Conservation (phyloP, 2,888 invertebrate species). For the Tipula unca region DNA sequence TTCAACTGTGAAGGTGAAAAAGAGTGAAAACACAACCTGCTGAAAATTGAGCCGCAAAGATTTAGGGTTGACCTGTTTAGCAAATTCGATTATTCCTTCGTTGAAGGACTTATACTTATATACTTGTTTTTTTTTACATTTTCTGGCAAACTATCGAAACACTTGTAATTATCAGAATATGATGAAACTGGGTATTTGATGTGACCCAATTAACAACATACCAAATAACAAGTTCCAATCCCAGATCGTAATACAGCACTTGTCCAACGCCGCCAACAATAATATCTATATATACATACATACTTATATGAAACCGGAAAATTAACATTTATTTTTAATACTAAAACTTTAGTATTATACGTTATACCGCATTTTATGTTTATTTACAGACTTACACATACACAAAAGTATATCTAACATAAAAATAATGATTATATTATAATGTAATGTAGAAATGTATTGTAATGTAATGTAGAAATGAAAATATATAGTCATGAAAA, state of each 20-base stretch:
- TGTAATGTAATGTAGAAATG: not conserved
- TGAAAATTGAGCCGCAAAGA: too few relatives aligned
- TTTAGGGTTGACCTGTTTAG: too few relatives aligned
- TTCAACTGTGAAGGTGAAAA: too few relatives aligned
- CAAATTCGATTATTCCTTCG: too few relatives aligned
- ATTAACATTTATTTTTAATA: not conserved
- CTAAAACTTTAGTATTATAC: not conserved
- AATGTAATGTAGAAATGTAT: not conserved
- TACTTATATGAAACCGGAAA: not conserved
- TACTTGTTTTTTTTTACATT: too few relatives aligned
- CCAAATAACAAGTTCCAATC: not conserved
- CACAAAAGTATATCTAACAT: not conserved
- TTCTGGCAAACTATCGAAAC: too few relatives aligned
- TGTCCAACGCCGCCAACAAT: not conserved
- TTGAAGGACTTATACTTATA: too few relatives aligned
- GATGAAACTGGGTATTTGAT: too few relatives aligned
- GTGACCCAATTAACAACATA: not conserved
- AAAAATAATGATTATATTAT: not conserved
- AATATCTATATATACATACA: too few relatives aligned
- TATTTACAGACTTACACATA: not conserved
- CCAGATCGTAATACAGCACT: not conserved
- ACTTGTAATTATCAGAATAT: too few relatives aligned
- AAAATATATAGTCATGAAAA: not conserved
- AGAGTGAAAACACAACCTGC: too few relatives aligned
- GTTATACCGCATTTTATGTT: not conserved